These are phyloP conservation scores for Chaetodon trifascialis DNA, from an alignment of 2,113 vertebrate species.

Conservation along the genomic window DNA sequence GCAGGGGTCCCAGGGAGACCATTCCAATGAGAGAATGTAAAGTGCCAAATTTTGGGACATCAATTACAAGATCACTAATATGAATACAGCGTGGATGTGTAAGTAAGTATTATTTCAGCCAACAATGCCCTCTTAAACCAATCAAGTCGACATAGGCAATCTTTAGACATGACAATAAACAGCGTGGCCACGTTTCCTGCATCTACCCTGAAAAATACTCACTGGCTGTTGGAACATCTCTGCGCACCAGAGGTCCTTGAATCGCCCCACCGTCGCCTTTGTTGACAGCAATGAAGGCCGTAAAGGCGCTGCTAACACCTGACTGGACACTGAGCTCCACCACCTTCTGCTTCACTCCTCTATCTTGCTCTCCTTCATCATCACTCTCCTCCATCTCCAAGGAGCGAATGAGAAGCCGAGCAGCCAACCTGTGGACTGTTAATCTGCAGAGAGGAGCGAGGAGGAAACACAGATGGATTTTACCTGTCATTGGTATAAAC, in stretches of 20 bases:
- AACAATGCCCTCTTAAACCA: no score
- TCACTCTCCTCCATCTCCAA: conserved; percentile 73
- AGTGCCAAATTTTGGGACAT: no score
- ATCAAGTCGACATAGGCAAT: no score
- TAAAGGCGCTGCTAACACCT: conserved; percentile 86
- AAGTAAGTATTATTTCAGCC: no score
- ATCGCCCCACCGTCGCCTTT: conserved; percentile 69
- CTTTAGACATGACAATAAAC: no score
- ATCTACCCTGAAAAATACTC: conserved; percentile 13
- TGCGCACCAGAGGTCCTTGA: conserved; percentile 75
- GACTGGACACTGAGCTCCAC: conserved; percentile 84
- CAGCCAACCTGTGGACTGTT: conserved; percentile 85
- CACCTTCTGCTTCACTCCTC: conserved; percentile 69
- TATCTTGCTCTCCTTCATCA: conserved; percentile 5
- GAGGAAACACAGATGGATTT: neutral
- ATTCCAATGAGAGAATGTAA: no score
- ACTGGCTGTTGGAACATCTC: conserved; percentile 70
- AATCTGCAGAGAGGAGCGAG: conserved; percentile 70
- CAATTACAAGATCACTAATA: no score
- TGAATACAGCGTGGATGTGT: no score
- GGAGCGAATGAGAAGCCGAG: conserved; percentile 81
- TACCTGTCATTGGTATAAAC: no score
- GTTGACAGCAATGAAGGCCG: conserved; percentile 85
- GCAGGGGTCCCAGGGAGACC: no score
- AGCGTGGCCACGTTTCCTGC: no score